A percentile compares a stretch with the other conserved stretches of the same genome.
These are phyloP conservation scores for Corythoichthys intestinalis DNA, from an alignment of 2,113 vertebrate genomes.

Conservation along the genomic window DNA sequence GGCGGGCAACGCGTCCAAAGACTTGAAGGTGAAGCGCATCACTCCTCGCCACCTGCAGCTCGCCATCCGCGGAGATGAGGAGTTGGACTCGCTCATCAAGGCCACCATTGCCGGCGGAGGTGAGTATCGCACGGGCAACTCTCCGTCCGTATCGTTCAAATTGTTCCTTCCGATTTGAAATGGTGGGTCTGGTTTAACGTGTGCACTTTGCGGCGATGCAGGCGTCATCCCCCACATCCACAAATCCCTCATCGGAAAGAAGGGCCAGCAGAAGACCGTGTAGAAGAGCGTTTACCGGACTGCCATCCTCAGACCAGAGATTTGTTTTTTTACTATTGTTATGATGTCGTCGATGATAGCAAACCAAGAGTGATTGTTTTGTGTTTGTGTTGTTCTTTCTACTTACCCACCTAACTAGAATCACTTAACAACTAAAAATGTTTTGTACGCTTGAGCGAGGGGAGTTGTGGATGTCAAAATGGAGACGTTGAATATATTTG, in stretches of 20 bases:
- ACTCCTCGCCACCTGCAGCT: constrained; percentile 97
- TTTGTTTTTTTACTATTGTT: constrained; percentile 61
- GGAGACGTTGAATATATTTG: constrained; percentile 75
- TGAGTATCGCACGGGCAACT: constrained; percentile 44
- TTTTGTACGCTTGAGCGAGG: constrained; percentile 74
- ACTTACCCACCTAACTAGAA: constrained; percentile 67
- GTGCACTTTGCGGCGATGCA: constrained; percentile 44
- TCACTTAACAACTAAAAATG: constrained; percentile 64
- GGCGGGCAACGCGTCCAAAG: constrained; percentile 97
- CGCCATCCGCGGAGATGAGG: constrained; percentile 95
- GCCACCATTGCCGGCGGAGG: constrained; percentile 97
- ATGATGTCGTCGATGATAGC: constrained; percentile 70
- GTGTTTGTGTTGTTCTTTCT: constrained; percentile 72
- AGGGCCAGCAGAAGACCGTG: constrained; percentile 97
- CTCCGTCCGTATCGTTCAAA: too few relatives aligned
- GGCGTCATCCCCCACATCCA: constrained; percentile 99
- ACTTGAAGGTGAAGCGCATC: constrained; percentile 97
- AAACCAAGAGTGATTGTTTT: constrained; percentile 73
- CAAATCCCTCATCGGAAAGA: constrained; percentile 98
- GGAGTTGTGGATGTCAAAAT: constrained; percentile 61
- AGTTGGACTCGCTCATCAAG: constrained; percentile 97
- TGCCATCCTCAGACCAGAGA: constrained; percentile 67
- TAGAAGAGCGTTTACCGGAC: constrained; percentile 68
- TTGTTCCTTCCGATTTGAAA: not conserved
- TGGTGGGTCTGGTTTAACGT: not conserved